Evolutionary conservation across 2,797 vertebrate species (phyloP), one percentile per base, ranked within the genome.

Genomic region (Kryptopterus vitreolus): DNA sequence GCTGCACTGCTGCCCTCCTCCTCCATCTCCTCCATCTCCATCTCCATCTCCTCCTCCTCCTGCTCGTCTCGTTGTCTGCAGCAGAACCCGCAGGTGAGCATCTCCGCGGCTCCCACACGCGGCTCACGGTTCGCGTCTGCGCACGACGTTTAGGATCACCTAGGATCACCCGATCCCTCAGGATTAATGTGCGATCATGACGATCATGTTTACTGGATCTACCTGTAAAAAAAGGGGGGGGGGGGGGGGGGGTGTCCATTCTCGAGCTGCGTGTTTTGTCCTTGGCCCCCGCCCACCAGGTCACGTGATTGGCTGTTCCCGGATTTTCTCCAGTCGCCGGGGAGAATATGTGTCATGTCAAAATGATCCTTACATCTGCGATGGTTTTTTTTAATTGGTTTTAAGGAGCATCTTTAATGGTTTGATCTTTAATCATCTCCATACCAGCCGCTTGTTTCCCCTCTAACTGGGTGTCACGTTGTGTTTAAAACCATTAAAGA

Each of bases 1-100:
- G 52, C 24, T 18, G 13, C 33, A 8, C 76, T 6, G 53, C 31
- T 50, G 22, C 53, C 18, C 73, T 74, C 2, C 9, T 43, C 1
- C 38, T 70, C 20, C n/a, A n/a, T n/a, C n/a, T n/a, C n/a, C n/a
- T n/a, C n/a, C n/a, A n/a, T n/a, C n/a, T n/a, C n/a, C n/a, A n/a
- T n/a, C n/a, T n/a, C n/a, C n/a, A n/a, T n/a, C n/a, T n/a, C n/a
- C n/a, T n/a, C n/a, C n/a, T 62, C 18, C 73, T 74, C 2, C 9
- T 43, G 8, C 38, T 70, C 20, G 48, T 18, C n/a, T 43, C 62
- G 20, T 35, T 62, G 63, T n/a, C 70, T 16, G 35, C 15, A 46
- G 31, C 68, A 35, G 13, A 43, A 18, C 62, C 11, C 59, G 63
- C 80, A 81, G 80, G 80, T 81, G 57, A 50, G 80, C n/a, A 43